Conservation (phyloP, 2,888 invertebrate genomes). For the Mongoloraphidia duomilia region DNA sequence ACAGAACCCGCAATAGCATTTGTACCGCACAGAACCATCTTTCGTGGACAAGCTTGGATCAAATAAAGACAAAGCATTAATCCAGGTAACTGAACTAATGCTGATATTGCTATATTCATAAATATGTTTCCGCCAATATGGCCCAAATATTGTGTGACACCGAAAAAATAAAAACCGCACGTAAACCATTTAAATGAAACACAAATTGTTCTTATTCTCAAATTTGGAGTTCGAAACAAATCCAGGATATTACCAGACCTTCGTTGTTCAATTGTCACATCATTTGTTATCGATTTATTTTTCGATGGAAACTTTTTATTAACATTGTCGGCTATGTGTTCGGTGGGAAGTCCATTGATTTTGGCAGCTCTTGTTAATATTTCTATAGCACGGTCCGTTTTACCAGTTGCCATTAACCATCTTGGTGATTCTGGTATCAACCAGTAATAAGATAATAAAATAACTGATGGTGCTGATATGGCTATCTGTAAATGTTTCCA, state of each 20-base stretch:
- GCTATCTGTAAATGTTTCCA: slow-evolving; percentile 44
- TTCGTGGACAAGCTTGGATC: too few relatives aligned
- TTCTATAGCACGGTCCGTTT: slow-evolving; percentile 28
- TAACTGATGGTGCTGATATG: slow-evolving; percentile 33
- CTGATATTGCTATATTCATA: slow-evolving; percentile 58
- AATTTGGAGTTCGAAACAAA: slow-evolving; percentile 47
- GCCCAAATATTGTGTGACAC: slow-evolving; percentile 60
- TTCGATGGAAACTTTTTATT: not conserved
- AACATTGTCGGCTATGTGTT: slow-evolving; percentile 5
- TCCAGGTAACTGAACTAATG: slow-evolving; percentile 42
- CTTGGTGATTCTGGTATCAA: slow-evolving; percentile 37
- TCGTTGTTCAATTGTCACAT: slow-evolving; percentile 25
- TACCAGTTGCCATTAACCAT: slow-evolving; percentile 36
- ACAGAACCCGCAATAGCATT: slow-evolving; percentile 32
- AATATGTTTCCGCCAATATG: slow-evolving; percentile 62
- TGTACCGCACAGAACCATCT: too few relatives aligned
- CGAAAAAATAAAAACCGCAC: slow-evolving; percentile 67
- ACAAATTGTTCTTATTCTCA: slow-evolving; percentile 47
- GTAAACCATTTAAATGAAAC: slow-evolving; percentile 62
- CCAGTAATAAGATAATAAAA: slow-evolving; percentile 31
- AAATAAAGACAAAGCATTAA: too few relatives aligned
- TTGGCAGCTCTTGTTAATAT: slow-evolving; percentile 27
- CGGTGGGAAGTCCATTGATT: slow-evolving; percentile 4
- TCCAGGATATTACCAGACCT: slow-evolving; percentile 33
- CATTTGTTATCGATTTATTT: slow-evolving; percentile 21